Base-by-base conservation (phyloP, 2,797 vertebrate genomes). In the Paratrypauchen microcephalus region DNA sequence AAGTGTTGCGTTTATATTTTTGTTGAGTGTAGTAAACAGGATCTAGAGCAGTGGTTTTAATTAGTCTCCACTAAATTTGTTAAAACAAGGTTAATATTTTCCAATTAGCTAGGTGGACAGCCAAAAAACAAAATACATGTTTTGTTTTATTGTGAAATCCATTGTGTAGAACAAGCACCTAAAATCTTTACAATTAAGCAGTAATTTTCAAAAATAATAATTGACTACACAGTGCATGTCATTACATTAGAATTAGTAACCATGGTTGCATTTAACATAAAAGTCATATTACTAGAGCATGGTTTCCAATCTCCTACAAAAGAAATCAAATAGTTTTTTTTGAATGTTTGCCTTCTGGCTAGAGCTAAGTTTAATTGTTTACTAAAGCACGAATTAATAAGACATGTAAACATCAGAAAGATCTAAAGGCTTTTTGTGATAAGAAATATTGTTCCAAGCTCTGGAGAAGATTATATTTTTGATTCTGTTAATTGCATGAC, bases 331-430 rank as follows among this genome's bases (percentile, higher is more conserved):
- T 0, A 48, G 15, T 28, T 21, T 65, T 32, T 54, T 24, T 45
- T 61, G 59, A 32, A 13, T 45, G 19, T 52, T 65, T 52, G 28
- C 48, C 64, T 65, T 65, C 26, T 32, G 50, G 65, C 50, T 54
- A 66, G 5, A 54, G 65, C 50, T n/a, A 13, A 5, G 52, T 65
- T 13, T 23, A 45, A 68, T 50, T 5, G 68, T 73, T 68, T 0
- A 57, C 9, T 61, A 67, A 23, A 7, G 9, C 45, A 2, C 13
- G 56, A 32, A 24, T 62, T 18, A 28, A 69, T 36, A 16, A 78
- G 52, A 5, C 18, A 52, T n/a, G 59, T 19, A 28, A 18, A 32
- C n/a, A 5, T 55, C 8, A 47, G 3, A 30, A 2, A 36, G 28
- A 56, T 59, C 24, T 45, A 15, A 64, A 72, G n/a, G 36, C 8